These are phyloP conservation scores for Chironomus tentans DNA, from an alignment of 2,888 invertebrate species.

Conservation along the genomic window DNA sequence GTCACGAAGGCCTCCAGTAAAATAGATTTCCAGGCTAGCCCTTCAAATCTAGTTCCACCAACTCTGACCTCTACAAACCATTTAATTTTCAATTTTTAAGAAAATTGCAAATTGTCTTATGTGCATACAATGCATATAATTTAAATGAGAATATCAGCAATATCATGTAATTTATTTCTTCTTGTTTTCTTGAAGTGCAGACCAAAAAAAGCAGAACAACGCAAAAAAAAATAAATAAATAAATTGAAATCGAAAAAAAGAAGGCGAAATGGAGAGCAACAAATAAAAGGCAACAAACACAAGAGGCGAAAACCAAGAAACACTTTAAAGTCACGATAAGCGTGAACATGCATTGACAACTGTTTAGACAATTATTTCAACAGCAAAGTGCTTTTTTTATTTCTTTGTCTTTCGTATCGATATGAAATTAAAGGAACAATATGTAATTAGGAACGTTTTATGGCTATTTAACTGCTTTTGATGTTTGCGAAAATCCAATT, in stretches of 20 bases:
- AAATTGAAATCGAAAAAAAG: no score
- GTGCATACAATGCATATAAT: neutral
- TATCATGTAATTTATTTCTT: neutral
- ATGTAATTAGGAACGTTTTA: no score
- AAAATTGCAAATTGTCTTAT: neutral
- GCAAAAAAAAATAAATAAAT: neutral
- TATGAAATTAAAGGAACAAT: no score
- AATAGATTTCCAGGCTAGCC: no score
- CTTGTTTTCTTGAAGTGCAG: neutral
- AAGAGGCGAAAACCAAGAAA: neutral
- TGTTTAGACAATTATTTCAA: neutral
- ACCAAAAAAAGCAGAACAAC: neutral
- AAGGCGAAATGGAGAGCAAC: neutral
- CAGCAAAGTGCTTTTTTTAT: neutral
- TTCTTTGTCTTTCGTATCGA: no score
- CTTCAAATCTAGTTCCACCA: no score
- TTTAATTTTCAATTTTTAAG: neutral
- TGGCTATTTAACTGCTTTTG: no score
- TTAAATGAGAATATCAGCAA: neutral
- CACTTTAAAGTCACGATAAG: conserved; percentile 12
- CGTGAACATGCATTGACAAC: conserved; percentile 6
- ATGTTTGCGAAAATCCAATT: no score
- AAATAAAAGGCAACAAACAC: neutral
- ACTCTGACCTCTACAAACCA: neutral
- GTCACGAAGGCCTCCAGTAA: no score